Conservation (phyloP, 1,140 invertebrate species). For the silkworm (Bombyx mori) region ASM3026992v2 NC_085119.1:8933501-8934000, state of each 20-base stretch:
- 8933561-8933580: constrained; percentile 65
- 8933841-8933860: constrained; percentile 71
- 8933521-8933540: constrained; percentile 40
- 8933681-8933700: constrained; percentile 74
- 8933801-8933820: constrained; percentile 31
- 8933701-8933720: constrained; percentile 68
- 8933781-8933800: constrained; percentile 39
- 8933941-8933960: constrained; percentile 32
- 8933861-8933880: constrained; percentile 70
- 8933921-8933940: constrained; percentile 65
- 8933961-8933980: too few relatives aligned
- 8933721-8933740: constrained; percentile 60
- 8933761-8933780: constrained; percentile 23
- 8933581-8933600: constrained; percentile 63
- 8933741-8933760: constrained; percentile 53
- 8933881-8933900: constrained; percentile 71
- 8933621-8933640: constrained; percentile 55
- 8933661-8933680: constrained; percentile 68
- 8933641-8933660: constrained; percentile 59
- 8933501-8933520: constrained; percentile 40
- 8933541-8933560: constrained; percentile 29
- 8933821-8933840: constrained; percentile 60
- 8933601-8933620: constrained; percentile 67
- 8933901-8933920: constrained; percentile 70
- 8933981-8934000: not conserved